phyloP scores from a whole-genome alignment of 2,113 vertebrate species.

The Cyanocitta stelleri region DNA sequence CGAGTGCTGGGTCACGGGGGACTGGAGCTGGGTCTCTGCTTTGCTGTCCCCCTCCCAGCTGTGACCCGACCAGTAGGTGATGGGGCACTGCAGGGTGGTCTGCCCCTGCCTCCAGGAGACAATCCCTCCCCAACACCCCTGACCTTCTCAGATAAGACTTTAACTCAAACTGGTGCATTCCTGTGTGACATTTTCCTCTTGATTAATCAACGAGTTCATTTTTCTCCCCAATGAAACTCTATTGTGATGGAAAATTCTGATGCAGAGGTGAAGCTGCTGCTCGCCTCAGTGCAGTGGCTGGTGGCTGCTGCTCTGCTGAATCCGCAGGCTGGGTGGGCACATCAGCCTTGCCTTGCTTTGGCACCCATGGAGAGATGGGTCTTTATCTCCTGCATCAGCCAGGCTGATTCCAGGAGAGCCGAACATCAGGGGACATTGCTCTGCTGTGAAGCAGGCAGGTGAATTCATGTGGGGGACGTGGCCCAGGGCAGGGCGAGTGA shows the following conservation, averaged over 20 bases:
- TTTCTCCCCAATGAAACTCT: not conserved
- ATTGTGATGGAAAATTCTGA: not conserved
- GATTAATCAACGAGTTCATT: not conserved
- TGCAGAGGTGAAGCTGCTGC: not conserved
- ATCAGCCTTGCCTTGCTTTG: not conserved
- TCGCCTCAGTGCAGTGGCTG: rapidly evolving
- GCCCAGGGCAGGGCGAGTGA: not conserved
- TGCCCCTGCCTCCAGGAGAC: not conserved
- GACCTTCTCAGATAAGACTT: conserved; percentile 22
- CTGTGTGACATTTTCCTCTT: not conserved
- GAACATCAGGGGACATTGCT: not conserved
- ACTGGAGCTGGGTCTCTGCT: not conserved
- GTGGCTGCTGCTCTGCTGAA: not conserved
- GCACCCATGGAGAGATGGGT: not conserved
- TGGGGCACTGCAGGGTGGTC: conserved; percentile 23
- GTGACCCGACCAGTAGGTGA: not conserved
- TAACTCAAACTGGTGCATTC: not conserved
- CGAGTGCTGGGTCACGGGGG: not conserved
- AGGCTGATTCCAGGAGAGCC: not conserved
- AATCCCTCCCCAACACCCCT: not conserved
- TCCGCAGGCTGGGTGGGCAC: not conserved
- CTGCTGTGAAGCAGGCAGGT: not conserved
- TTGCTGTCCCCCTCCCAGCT: not conserved
- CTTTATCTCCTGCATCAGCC: not conserved
- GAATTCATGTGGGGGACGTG: not conserved